These are phyloP conservation scores for Cybosia mesomella DNA, from an alignment of 2,888 invertebrate species.

Conservation along the genomic window DNA sequence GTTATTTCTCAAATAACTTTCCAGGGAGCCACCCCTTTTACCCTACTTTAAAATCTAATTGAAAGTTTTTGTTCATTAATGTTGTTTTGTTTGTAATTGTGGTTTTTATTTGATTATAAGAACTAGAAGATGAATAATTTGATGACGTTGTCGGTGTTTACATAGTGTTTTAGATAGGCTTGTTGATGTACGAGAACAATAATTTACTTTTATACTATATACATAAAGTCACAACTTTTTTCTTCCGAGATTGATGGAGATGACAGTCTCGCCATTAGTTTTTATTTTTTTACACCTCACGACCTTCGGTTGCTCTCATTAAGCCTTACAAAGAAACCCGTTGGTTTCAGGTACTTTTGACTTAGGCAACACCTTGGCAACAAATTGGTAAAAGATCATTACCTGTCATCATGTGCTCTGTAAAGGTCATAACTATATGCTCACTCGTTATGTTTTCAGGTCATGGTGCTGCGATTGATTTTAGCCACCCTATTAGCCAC, in stretches of 20 bases:
- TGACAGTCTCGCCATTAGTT: background rate
- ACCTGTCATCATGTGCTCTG: too few species aligned
- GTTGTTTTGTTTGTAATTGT: slow-evolving; percentile 9
- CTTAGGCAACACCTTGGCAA: background rate
- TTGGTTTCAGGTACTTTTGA: background rate
- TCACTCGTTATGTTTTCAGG: too few species aligned
- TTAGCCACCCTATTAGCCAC: too few species aligned
- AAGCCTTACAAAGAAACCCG: background rate
- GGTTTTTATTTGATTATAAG: slow-evolving; percentile 9
- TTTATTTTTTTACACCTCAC: background rate
- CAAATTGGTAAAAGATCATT: too few species aligned
- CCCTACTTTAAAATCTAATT: slow-evolving; percentile 45
- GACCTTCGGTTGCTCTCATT: background rate
- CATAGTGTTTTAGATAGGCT: background rate
- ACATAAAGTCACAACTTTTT: background rate
- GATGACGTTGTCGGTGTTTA: background rate
- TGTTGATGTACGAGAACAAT: background rate
- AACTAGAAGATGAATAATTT: background rate
- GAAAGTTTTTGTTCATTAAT: slow-evolving; percentile 22
- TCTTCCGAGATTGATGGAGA: background rate
- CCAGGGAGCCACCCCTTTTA: slow-evolving; percentile 34
- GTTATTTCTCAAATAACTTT: slow-evolving; percentile 47
- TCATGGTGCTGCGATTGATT: too few species aligned
- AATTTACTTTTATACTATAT: background rate
- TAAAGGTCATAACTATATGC: too few species aligned